Percentiles rank a stretch among this genome's conserved stretches.
These are phyloP conservation scores for Onthophagus taurus DNA, from an alignment of 1,140 invertebrate genomes.

Conservation along the genomic window DNA sequence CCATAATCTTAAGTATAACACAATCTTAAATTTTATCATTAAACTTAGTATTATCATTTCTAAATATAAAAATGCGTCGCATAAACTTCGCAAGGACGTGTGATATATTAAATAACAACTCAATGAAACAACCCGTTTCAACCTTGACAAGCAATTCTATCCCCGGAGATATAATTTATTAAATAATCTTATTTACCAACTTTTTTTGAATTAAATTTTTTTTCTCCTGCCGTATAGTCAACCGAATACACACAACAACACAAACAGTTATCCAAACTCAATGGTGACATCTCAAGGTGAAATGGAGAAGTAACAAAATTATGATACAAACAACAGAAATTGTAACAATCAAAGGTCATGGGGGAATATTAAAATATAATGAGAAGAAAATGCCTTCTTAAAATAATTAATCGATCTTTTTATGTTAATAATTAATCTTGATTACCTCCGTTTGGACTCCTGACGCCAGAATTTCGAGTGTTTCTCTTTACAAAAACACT, in stretches of 20 bases:
- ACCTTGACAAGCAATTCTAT: not conserved
- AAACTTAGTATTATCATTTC: not conserved
- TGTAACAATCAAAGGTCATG: not conserved
- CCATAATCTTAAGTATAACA: too few relatives aligned
- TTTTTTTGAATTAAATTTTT: not conserved
- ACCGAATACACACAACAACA: not conserved
- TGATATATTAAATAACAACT: not conserved
- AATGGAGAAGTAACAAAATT: too few relatives aligned
- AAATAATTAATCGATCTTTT: not conserved
- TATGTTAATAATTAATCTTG: not conserved
- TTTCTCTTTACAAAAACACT: conserved; percentile 41
- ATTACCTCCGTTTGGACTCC: conserved; percentile 53
- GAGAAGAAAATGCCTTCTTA: not conserved
- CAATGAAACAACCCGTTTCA: not conserved
- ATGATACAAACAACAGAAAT: too few relatives aligned
- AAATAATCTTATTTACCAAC: not conserved
- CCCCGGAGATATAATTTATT: not conserved
- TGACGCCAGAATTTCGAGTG: conserved; percentile 48
- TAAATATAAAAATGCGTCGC: not conserved
- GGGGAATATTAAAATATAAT: not conserved
- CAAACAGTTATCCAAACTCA: too few relatives aligned
- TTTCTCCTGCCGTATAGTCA: not conserved
- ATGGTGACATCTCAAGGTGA: too few relatives aligned
- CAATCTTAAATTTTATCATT: too few relatives aligned
- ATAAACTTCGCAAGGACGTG: not conserved